These are phyloP conservation scores for Philantomba maxwellii DNA, from an alignment of 2,113 vertebrate genomes.

Conservation along the genomic window DNA sequence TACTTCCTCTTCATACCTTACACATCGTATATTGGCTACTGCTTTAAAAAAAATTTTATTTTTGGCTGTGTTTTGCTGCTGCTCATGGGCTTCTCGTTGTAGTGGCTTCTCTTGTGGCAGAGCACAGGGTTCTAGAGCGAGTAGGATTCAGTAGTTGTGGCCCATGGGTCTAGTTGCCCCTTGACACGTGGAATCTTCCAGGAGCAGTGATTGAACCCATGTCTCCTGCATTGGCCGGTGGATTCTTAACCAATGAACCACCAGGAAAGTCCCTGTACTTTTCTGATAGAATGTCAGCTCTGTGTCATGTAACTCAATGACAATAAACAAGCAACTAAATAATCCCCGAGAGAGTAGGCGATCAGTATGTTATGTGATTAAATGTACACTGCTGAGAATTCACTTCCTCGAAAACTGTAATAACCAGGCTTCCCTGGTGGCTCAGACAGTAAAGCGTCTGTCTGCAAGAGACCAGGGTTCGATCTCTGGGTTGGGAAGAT, in stretches of 20 bases:
- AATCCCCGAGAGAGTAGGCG: neutral
- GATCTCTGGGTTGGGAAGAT: neutral
- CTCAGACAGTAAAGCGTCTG: neutral
- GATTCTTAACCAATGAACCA: neutral
- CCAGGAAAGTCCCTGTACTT: neutral
- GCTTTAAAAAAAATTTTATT: neutral
- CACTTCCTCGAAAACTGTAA: rapidly evolving
- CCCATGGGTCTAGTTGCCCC: neutral
- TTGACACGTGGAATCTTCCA: neutral
- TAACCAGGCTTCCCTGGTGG: neutral
- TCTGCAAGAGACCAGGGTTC: rapidly evolving
- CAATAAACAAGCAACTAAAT: neutral
- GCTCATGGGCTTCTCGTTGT: neutral
- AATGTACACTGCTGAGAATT: neutral
- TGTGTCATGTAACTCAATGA: neutral
- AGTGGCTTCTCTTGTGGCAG: neutral
- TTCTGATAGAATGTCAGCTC: neutral
- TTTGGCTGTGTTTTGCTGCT: neutral
- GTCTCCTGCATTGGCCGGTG: neutral
- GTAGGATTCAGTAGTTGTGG: too few species aligned
- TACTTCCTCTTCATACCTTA: neutral
- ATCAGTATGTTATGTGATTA: neutral
- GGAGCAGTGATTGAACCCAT: neutral
- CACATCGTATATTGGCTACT: rapidly evolving
- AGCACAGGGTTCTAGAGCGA: neutral